These are phyloP conservation scores for Tineola bisselliella DNA, from an alignment of 2,888 invertebrate genomes.

Conservation along the genomic window DNA sequence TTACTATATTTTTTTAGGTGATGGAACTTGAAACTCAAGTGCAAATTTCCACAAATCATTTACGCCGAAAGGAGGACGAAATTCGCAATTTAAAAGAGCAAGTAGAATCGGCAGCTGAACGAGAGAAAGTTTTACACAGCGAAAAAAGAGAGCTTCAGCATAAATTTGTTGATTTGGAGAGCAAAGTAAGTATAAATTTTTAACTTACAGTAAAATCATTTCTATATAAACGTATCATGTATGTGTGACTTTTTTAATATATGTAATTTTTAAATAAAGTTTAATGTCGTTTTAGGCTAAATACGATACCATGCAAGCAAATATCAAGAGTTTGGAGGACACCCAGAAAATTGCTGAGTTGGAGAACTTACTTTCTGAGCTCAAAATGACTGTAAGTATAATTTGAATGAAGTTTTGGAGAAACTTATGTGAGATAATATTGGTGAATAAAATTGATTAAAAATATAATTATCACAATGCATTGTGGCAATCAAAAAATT, in stretches of 20 bases:
- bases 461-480: too few relatives aligned
- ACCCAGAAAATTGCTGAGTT: slow-evolving; percentile 93
- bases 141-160: slow-evolving; percentile 87
- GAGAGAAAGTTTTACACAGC: slow-evolving; percentile 79
- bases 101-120: slow-evolving; percentile 76
- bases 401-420: neutral
- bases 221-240: too few relatives aligned
- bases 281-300: slow-evolving; percentile 66
- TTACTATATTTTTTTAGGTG: slow-evolving; percentile 49
- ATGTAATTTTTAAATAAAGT: too few relatives aligned
- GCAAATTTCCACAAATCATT: slow-evolving; percentile 88
- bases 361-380: slow-evolving; percentile 90
- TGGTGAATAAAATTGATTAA: too few relatives aligned
- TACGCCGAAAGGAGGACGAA: slow-evolving; percentile 93
- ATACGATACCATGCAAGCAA: slow-evolving; percentile 92
- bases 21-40: slow-evolving; percentile 98
- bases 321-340: slow-evolving; percentile 94
- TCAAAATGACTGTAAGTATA: slow-evolving; percentile 83
- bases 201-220: too few relatives aligned
- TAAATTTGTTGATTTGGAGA: slow-evolving; percentile 69
- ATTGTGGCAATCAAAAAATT: too few relatives aligned
- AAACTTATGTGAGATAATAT: too few relatives aligned
- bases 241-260: too few relatives aligned
- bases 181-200: slow-evolving; percentile 61
- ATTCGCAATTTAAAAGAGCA: slow-evolving; percentile 83